Percentiles rank a stretch among this genome's conserved stretches.
These are phyloP conservation scores for Aphis gossypii DNA, from an alignment of 1,140 invertebrate species.

Conservation along the genomic window DNA sequence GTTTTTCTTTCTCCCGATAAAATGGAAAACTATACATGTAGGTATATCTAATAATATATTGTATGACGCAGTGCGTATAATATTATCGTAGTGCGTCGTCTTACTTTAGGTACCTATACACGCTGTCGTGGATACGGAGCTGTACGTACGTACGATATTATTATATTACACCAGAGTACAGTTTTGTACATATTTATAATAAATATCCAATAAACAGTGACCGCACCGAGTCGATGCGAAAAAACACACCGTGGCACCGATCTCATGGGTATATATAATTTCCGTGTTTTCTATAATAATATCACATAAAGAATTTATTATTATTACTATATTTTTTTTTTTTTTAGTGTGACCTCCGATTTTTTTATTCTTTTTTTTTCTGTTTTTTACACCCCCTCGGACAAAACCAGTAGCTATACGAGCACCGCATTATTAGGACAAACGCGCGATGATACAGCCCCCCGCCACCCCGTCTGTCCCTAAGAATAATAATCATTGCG, in stretches of 20 bases:
- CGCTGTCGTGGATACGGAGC: neutral
- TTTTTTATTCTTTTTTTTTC: conserved; percentile 14
- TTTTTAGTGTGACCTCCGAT: neutral
- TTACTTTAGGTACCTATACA: neutral
- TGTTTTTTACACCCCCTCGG: conserved; percentile 24
- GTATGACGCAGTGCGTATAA: neutral
- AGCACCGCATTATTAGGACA: neutral
- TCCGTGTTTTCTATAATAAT: neutral
- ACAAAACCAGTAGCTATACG: conserved; percentile 36
- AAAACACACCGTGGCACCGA: neutral
- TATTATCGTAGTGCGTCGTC: neutral
- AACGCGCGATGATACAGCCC: neutral
- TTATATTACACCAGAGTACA: neutral
- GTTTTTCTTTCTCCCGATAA: conserved; percentile 37
- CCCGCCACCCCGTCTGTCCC: neutral
- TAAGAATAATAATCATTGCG: neutral
- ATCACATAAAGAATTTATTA: conserved; percentile 1
- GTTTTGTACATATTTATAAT: neutral
- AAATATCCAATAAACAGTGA: neutral
- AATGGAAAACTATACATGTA: neutral
- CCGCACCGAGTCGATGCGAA: neutral
- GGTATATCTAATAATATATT: neutral
- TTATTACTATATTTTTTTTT: neutral
- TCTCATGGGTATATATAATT: neutral
- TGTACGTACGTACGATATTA: neutral